These are phyloP conservation scores for Trypoxylus dichotomus DNA, from an alignment of 1,140 invertebrate genomes.

Conservation along the genomic window DNA sequence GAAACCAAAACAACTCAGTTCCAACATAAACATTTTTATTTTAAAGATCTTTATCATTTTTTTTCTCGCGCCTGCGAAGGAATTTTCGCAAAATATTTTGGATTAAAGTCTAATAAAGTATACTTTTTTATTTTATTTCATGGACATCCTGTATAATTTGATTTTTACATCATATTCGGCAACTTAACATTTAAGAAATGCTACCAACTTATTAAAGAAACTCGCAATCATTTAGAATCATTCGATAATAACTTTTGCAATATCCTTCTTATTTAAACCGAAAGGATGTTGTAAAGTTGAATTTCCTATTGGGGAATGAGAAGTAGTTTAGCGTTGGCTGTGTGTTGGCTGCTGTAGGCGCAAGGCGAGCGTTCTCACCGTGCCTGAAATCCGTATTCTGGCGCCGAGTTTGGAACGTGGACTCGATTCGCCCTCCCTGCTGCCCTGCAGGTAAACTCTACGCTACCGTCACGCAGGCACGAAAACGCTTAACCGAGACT, in stretches of 20 bases:
- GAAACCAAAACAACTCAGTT: too few relatives aligned
- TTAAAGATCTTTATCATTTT: too few relatives aligned
- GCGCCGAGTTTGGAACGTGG: conserved; percentile 76
- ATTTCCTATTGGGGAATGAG: conserved; percentile 6
- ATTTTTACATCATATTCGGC: too few relatives aligned
- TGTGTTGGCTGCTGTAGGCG: conserved; percentile 60
- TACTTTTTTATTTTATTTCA: too few relatives aligned
- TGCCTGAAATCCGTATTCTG: conserved; percentile 76
- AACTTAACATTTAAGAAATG: too few relatives aligned
- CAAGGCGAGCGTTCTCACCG: conserved; percentile 68
- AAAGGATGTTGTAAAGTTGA: conserved; percentile 20
- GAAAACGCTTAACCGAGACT: neutral
- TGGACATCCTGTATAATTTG: too few relatives aligned
- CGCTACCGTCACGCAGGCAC: conserved; percentile 7
- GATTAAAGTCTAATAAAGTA: too few relatives aligned
- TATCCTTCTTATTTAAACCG: neutral
- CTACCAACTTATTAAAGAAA: neutral
- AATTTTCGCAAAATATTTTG: too few relatives aligned
- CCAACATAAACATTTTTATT: too few relatives aligned
- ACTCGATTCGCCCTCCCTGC: conserved; percentile 58
- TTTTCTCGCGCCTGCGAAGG: too few relatives aligned
- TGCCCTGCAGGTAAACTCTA: conserved; percentile 45
- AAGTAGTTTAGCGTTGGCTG: conserved; percentile 49
- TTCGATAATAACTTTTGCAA: neutral
- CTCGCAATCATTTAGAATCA: too few relatives aligned